phyloP scores from a whole-genome alignment of 2,797 vertebrate species.

The Gymnopithys bicolor region DNA sequence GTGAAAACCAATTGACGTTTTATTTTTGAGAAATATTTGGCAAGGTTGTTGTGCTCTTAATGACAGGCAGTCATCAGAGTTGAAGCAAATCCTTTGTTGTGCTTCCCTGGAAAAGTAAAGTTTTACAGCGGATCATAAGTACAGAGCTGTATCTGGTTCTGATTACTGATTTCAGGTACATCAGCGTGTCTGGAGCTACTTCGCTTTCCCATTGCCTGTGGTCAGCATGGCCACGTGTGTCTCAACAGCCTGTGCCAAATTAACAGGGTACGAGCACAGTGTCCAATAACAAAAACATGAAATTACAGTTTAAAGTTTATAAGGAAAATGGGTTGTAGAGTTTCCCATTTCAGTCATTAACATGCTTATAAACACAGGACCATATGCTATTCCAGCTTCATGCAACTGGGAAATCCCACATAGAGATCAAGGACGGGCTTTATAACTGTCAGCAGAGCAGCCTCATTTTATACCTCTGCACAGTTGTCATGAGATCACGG shows the following conservation, averaged over 20 bases:
- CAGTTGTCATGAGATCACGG: accelerated
- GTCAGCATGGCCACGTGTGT: accelerated
- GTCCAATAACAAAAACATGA: neutral
- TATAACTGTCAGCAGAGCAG: neutral
- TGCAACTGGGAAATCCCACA: neutral
- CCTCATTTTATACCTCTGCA: neutral
- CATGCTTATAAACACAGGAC: slow-evolving; percentile 39
- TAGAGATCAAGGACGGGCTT: neutral
- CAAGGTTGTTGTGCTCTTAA: neutral
- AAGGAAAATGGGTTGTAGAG: neutral
- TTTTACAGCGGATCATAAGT: neutral
- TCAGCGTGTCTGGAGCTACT: neutral
- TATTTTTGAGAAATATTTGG: neutral
- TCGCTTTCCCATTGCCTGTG: accelerated
- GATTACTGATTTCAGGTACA: neutral
- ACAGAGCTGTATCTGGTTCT: neutral
- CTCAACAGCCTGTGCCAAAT: neutral
- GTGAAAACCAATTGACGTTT: neutral
- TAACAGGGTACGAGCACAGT: neutral
- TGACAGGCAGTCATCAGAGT: neutral
- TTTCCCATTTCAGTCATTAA: slow-evolving; percentile 43
- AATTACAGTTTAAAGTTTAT: slow-evolving; percentile 10
- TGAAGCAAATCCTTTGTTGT: neutral
- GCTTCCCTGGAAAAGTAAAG: neutral
- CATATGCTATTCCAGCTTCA: neutral